Base-by-base conservation (phyloP, 2,888 invertebrate genomes). In the Drosophila nr. fundita region DNA sequence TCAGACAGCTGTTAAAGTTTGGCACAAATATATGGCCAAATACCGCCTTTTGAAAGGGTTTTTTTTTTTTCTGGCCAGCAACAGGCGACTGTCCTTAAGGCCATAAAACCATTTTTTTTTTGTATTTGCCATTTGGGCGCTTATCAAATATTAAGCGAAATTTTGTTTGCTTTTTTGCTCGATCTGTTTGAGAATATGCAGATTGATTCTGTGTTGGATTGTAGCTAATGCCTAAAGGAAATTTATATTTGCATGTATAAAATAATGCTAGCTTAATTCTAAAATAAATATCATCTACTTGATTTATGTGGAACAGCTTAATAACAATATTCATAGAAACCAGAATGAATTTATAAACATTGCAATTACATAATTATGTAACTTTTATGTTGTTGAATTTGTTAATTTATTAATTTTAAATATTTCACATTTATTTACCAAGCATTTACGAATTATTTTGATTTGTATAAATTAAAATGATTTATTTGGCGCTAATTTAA, bases 221-320 rank as follows among this genome's bases (percentile, higher is more conserved):
- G 29, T 48, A 24, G 60, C 49, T 67, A 55, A 69, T 69, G 62
- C 48, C 50, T 36, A 24, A 50, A 66, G 38, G 42, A 69, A 72
- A 59, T 62, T 76, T 62, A 71, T 82, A 74, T 83, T 76, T 83
- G 87, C 87, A 78, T 84, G 81, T 75, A 75, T 83, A 73, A 68
- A 75, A 65, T 61, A 68, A 40, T 21, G 74, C 63, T 62, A 53
- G 36, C 54, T 38, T 3, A 38, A 42, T 59, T 55, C 66, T 45
- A n/a, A 82, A 24, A 36, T 40, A 53, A 57, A 29, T 42, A 42
- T 45, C 45, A 72, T 49, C 58, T 72, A 36, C 50, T 64, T 64
- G n/a, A 8, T 50, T 55, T 29, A 42, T 61, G 42, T 40, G 24
- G 8, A 36, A 11, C 11, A 21, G 32, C 21, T 21, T 32, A 27